Evolutionary conservation across 2,888 invertebrate species (phyloP), one percentile per base, ranked within the genome.

Genomic region (Phengaris alcon): DNA sequence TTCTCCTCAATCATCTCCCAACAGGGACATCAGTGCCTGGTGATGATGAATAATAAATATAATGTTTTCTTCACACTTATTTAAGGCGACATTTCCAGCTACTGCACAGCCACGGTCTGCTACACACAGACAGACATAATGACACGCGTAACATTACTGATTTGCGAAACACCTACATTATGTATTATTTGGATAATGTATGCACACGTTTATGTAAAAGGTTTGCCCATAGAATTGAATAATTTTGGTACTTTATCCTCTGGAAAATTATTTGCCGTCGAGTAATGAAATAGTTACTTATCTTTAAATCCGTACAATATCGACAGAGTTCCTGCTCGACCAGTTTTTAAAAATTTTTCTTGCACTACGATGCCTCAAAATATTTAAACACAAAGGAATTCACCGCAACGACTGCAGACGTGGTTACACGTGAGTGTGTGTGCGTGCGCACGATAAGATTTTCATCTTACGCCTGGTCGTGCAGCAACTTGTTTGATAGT

Each of bases 81-180:
- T 12, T n/a, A 54, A 15, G 15, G 70, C 51, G 35, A 44, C 64
- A 54, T 72, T 52, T 54, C 72, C 72, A 35, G 54, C 52, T 6
- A 6, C 72, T 54, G 35, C 54, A 15, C 46, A 51, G 79, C 77
- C 74, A 75, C 74, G 79, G 74, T 77, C 68, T 68, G 79, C 54
- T 77, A 74, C 75, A 76, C 75, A 77, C 77, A 73, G 77, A 79
- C 79, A 74, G 78, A 79, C 81, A 79, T 84, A 84, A 86, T 85
- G 81, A 85, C 72, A 35, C 52, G 15, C 74, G 57, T 74, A 44
- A 70, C 72, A 74, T 59, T 77, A 75, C 76, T 76, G 68, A 76
- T 64, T 64, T 64, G 64, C 64, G 35, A 44, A 35, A 64, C 6
- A 64, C 35, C 35, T 52, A 52, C 12, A 64, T 64, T 59, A 22